phyloP scores from a whole-genome alignment of 2,113 vertebrate species.

The Polyodon spathula region DNA sequence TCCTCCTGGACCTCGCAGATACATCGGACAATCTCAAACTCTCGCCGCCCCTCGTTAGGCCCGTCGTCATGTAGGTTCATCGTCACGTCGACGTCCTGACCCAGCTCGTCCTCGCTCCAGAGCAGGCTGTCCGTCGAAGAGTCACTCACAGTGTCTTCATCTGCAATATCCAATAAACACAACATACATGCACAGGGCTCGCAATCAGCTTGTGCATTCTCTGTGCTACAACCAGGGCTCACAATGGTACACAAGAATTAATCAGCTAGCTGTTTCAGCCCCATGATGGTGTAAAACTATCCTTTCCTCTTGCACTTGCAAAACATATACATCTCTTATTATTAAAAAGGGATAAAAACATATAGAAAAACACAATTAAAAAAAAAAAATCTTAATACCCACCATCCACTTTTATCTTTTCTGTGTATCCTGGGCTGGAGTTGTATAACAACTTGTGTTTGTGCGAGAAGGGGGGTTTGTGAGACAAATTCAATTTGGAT shows the following conservation, averaged over 20 bases:
- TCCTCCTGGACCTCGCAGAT: conserved; percentile 92
- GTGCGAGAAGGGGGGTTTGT: conserved; percentile 55
- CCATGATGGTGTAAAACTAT: too few species aligned
- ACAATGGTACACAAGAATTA: too few species aligned
- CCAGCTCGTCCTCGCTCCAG: conserved; percentile 84
- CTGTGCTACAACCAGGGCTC: too few species aligned
- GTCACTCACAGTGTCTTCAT: conserved; percentile 82
- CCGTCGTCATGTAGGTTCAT: conserved; percentile 68
- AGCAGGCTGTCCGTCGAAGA: conserved; percentile 82
- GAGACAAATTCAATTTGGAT: conserved; percentile 51
- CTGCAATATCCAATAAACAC: conserved; percentile 37
- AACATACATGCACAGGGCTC: too few species aligned
- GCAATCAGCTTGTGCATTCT: too few species aligned
- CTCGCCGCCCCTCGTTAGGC: conserved; percentile 53
- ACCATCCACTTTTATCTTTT: conserved; percentile 64
- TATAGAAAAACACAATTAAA: neutral
- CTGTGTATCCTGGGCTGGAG: conserved; percentile 63
- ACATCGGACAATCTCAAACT: conserved; percentile 84
- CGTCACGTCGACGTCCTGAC: conserved; percentile 72
- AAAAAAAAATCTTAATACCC: conserved; percentile 36
- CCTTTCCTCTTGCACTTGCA: too few species aligned
- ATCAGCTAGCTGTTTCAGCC: too few species aligned
- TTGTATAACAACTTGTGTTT: conserved; percentile 56
- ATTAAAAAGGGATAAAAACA: neutral
- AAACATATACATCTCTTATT: too few species aligned